phyloP scores from a whole-genome alignment of 1,140 invertebrate genomes.

The Rhagoletis pomonella region DNA sequence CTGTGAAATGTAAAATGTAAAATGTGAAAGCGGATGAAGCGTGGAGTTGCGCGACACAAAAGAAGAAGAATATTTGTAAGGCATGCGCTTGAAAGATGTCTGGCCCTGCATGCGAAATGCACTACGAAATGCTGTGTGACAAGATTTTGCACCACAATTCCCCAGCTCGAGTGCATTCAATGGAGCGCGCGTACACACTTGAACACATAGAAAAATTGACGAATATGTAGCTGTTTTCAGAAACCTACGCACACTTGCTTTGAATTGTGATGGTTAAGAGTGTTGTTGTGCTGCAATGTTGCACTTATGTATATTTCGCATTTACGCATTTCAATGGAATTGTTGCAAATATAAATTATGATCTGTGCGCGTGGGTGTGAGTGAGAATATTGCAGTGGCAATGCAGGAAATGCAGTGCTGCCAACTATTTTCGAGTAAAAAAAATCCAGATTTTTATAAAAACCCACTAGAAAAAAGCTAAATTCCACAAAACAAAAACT shows the following conservation, averaged over 20 bases:
- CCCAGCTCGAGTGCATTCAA: too few species aligned
- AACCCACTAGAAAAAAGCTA: too few species aligned
- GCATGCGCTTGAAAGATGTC: too few species aligned
- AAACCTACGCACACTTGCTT: neutral
- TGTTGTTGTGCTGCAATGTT: neutral
- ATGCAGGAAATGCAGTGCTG: too few species aligned
- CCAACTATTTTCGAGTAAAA: too few species aligned
- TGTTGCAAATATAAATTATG: neutral
- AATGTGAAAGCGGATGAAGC: neutral
- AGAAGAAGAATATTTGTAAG: neutral
- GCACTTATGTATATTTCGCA: conserved; percentile 1
- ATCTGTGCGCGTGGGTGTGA: too few species aligned
- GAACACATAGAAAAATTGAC: too few species aligned
- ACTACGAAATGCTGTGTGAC: neutral
- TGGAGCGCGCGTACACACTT: too few species aligned
- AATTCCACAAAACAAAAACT: too few species aligned
- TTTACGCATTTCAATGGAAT: conserved; percentile 5
- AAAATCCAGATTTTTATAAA: too few species aligned
- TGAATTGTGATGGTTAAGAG: neutral
- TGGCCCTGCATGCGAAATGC: conserved; percentile 4
- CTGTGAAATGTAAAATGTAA: neutral
- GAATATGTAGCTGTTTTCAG: too few species aligned
- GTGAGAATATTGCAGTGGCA: too few species aligned
- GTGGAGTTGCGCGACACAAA: neutral
- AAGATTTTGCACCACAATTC: neutral